phyloP scores from a whole-genome alignment of 37 sponge, comb jelly and placozoan species.

The Geodia barretti region DNA sequence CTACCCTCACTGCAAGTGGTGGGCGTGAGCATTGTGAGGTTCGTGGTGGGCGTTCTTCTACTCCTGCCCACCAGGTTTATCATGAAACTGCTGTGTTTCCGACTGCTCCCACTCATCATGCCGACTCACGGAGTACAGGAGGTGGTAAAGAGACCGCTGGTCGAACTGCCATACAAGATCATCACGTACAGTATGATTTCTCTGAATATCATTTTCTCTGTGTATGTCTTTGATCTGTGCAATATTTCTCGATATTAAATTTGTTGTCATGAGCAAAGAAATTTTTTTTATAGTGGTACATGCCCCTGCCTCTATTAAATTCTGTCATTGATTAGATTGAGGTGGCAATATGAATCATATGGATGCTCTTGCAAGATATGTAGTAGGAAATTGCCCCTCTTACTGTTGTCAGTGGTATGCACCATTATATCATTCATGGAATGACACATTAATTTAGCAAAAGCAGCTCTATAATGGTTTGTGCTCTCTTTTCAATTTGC shows the following conservation, averaged over 20 bases:
- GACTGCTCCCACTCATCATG: constrained; percentile 79
- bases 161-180: constrained; percentile 89
- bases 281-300: too few species aligned
- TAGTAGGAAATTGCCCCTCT: too few species aligned
- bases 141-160: constrained; percentile 67
- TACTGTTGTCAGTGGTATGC: too few species aligned
- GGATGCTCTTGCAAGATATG: too few species aligned
- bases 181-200: constrained; percentile 79
- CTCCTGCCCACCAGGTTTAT: constrained; percentile 74
- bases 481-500: too few species aligned
- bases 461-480: too few species aligned
- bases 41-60: constrained; percentile 77
- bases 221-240: constrained; percentile 51
- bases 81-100: constrained; percentile 85
- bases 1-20: constrained; percentile 47
- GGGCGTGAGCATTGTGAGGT: constrained; percentile 60
- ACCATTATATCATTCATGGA: too few species aligned
- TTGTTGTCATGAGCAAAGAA: too few species aligned
- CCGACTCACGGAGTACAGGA: constrained; percentile 80
- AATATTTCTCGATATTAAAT: constrained; percentile 24
- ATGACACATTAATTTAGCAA: too few species aligned
- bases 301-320: too few species aligned
- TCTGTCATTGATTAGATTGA: too few species aligned
- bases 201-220: constrained; percentile 50
- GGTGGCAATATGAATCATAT: too few species aligned